phyloP scores from a whole-genome alignment of 1,140 invertebrate genomes.

The Ladona fulva region DNA sequence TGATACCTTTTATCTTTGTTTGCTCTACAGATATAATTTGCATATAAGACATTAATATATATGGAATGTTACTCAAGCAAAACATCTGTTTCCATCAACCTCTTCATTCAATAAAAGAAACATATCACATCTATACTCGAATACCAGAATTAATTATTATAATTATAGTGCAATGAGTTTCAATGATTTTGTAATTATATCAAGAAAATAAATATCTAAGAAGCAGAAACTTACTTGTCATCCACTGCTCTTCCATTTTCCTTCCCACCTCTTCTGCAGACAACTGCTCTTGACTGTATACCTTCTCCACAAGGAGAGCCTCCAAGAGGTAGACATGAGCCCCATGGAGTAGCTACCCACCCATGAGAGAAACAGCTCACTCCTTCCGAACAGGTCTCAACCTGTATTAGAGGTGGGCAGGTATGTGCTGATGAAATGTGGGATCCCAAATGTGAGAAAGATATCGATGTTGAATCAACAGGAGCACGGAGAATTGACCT shows the following conservation, averaged over 20 bases:
- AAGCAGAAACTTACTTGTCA: constrained; percentile 32
- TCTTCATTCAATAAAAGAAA: no score
- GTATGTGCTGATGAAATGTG: constrained; percentile 31
- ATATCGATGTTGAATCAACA: constrained; percentile 20
- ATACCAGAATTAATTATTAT: no score
- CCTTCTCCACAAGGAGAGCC: constrained; percentile 54
- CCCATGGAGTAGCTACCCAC: constrained; percentile 48
- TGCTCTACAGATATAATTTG: no score
- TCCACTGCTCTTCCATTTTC: constrained; percentile 45
- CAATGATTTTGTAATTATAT: no score
- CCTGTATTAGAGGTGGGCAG: constrained; percentile 44
- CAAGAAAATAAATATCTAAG: neutral
- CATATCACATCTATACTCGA: no score
- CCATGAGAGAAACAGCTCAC: constrained; percentile 42
- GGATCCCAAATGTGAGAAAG: neutral
- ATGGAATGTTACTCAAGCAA: no score
- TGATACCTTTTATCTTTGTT: no score
- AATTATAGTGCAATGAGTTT: no score
- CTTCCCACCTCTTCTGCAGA: constrained; percentile 40
- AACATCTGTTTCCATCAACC: no score
- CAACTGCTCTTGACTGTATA: constrained; percentile 43
- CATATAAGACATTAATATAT: no score
- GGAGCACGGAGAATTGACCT: constrained; percentile 46
- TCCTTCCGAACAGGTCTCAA: constrained; percentile 44
- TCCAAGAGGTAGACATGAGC: constrained; percentile 49